Base-by-base conservation (phyloP, 2,888 invertebrate species). In the Embidobia sp. region DNA sequence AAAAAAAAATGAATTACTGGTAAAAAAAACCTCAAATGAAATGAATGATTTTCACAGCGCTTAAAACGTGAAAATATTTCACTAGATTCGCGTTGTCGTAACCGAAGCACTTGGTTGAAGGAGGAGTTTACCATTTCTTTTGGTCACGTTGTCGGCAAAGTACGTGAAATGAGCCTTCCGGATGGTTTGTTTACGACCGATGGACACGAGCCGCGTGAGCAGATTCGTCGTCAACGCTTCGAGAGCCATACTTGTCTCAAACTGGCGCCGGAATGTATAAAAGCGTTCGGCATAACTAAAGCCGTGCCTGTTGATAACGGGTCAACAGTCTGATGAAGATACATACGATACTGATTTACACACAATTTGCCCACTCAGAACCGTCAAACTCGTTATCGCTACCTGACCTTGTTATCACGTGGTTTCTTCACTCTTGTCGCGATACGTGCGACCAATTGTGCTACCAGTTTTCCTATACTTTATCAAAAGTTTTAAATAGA, bases 151-250 rank as follows among this genome's bases (percentile, higher is more conserved):
- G 40, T 87, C 86, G 2, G 85, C 81, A 29, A 85, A 83, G 61
- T 85, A 89, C 1, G 81, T 83, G 77, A 88, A 88, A 53, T 88
- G 88, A 42, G 83, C 78, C 42, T 75, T 73, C 57, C 87, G 83
- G 3, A 69, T 79, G 78, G 82, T 69, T 40, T 63, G 80, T 66
- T 44, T 75, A 51, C 55, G 61, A 18, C 81, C 75, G 22, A 64
- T 53, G 19, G 73, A 42, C 40, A 46, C 40, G 8, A 67, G 31
- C 15, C 57, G 57, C 7, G 79, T 61, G 6, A 67, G 49, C 59
- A 78, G 55, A 31, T 44, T 70, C 8, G 61, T 18, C 29, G 48
- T 53, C 26, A 66, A 72, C 77, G 37, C 66, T 48, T 48, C 81
- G 79, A 63, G 79, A 51, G 80, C 75, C 86, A 86, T 89, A 78